These are phyloP conservation scores for Paradisaea rubra DNA, from an alignment of 2,113 vertebrate species.

Conservation along the genomic window DNA sequence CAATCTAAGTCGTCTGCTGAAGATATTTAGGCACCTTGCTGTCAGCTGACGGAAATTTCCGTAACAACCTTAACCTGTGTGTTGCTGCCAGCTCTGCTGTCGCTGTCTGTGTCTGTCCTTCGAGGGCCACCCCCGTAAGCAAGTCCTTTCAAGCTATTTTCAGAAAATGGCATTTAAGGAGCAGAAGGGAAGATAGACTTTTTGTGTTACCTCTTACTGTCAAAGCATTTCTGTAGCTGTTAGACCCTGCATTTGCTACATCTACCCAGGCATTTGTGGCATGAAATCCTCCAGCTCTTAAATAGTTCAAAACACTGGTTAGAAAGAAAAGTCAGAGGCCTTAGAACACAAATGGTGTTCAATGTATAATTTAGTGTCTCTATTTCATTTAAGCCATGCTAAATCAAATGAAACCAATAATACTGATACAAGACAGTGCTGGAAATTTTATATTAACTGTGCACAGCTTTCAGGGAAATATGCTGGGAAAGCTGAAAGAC, in stretches of 20 bases:
- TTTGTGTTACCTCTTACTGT: background rate
- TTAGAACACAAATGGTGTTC: background rate
- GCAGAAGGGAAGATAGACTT: background rate
- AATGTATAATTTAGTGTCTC: background rate
- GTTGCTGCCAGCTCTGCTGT: background rate
- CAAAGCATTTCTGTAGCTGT: background rate
- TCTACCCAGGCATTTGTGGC: background rate
- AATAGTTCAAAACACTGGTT: background rate
- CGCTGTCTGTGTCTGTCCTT: background rate
- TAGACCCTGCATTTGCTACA: background rate
- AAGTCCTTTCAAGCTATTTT: background rate
- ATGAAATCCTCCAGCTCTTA: background rate
- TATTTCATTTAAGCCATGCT: background rate
- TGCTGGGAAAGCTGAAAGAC: background rate
- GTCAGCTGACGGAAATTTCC: background rate
- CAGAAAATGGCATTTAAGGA: background rate
- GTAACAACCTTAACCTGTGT: background rate
- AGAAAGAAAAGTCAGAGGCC: background rate
- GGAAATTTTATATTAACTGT: background rate
- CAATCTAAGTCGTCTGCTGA: background rate
- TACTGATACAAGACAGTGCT: background rate
- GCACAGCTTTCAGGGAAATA: background rate
- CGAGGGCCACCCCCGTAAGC: background rate
- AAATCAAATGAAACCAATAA: background rate
- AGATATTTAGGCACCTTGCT: background rate